Evolutionary conservation across 2,113 vertebrate species (phyloP).

Genomic region (Centropus bengalensis): DNA sequence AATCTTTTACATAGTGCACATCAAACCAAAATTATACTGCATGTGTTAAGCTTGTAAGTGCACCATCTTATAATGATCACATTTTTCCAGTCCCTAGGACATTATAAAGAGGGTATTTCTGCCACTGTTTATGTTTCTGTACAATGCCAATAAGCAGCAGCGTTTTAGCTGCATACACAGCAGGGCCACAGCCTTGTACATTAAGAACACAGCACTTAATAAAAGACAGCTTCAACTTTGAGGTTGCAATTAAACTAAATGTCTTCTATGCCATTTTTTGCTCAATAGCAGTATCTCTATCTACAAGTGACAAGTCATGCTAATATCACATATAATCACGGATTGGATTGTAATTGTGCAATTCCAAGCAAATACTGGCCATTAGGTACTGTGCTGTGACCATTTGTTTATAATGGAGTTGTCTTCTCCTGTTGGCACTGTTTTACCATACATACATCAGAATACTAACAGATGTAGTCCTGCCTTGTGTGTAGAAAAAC

Average conservation of each 20-base stretch:
- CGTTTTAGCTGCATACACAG: neutral
- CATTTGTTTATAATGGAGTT: conserved; percentile 27
- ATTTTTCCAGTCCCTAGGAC: conserved; percentile 17
- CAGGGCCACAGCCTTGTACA: neutral
- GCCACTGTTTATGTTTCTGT: neutral
- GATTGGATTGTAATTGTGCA: neutral
- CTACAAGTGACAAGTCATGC: neutral
- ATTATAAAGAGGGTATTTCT: conserved; percentile 21
- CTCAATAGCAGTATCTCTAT: neutral
- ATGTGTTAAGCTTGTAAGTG: conserved; percentile 50
- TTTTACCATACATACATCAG: neutral
- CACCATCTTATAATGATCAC: conserved; percentile 28
- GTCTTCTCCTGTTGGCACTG: conserved; percentile 20
- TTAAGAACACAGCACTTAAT: neutral
- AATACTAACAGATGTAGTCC: neutral
- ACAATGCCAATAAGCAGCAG: neutral
- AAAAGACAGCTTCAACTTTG: neutral
- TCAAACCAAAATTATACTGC: conserved; percentile 53
- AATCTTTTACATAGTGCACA: conserved; percentile 49
- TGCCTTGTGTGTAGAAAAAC: neutral
- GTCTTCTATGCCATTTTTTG: neutral
- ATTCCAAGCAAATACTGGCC: neutral
- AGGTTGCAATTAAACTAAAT: neutral
- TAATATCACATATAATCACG: neutral
- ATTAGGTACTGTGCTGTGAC: neutral